A percentile compares a stretch with the other conserved stretches of the same genome.
These are phyloP conservation scores for Holothuria glaberrima DNA, from an alignment of 35 echinoderm and acorn worm genomes.

Conservation along the genomic window DNA sequence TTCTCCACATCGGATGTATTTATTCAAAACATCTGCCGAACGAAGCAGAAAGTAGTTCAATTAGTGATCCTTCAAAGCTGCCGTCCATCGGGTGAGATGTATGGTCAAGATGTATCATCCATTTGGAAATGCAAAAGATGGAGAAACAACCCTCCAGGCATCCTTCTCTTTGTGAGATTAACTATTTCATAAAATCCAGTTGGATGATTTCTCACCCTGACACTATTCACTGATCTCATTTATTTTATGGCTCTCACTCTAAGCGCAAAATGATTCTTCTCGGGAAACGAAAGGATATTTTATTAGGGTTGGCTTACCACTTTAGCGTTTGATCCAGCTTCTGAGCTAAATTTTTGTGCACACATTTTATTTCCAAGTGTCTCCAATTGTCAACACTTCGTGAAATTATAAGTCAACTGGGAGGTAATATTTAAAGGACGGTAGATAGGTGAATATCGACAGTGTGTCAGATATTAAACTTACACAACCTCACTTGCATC, in stretches of 20 bases:
- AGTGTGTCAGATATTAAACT: too few species aligned
- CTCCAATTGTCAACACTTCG: too few species aligned
- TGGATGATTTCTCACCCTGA: too few species aligned
- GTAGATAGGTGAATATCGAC: too few species aligned
- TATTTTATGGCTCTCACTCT: too few species aligned
- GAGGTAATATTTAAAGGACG: too few species aligned
- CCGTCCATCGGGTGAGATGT: not conserved
- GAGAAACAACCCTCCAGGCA: not conserved
- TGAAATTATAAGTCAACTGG: too few species aligned
- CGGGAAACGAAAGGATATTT: not conserved
- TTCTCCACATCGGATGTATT: not conserved
- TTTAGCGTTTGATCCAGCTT: not conserved
- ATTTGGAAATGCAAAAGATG: not conserved
- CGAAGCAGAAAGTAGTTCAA: slow-evolving; percentile 13
- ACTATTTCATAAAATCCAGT: slow-evolving; percentile 8
- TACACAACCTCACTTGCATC: too few species aligned
- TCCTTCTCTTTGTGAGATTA: not conserved
- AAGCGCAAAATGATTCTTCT: not conserved
- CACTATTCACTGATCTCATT: too few species aligned
- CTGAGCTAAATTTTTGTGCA: too few species aligned
- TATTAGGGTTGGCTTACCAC: not conserved
- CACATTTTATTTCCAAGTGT: too few species aligned
- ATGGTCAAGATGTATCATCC: slow-evolving; percentile 28
- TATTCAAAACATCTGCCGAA: slow-evolving; percentile 21
- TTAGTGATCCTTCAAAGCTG: slow-evolving; percentile 32